These are phyloP conservation scores for Grantiella picta DNA, from an alignment of 2,113 vertebrate species.

Conservation along the genomic window DNA sequence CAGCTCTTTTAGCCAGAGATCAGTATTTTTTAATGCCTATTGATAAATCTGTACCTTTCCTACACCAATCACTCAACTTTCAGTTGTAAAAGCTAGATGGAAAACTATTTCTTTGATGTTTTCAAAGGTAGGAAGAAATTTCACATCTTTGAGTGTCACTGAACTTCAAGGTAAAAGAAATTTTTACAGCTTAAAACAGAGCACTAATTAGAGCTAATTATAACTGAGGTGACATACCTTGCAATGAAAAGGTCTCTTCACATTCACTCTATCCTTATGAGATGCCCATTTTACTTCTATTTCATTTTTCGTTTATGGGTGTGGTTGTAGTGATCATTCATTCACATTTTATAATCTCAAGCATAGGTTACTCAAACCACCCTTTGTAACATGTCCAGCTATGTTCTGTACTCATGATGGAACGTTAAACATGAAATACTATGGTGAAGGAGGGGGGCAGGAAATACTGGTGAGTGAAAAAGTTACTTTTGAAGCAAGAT, in stretches of 20 bases:
- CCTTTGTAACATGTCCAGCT: not conserved
- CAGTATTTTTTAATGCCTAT: not conserved
- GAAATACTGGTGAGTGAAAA: not conserved
- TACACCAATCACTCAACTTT: not conserved
- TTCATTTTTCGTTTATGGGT: not conserved
- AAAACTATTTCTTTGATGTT: not conserved
- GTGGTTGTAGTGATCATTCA: not conserved
- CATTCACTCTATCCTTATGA: not conserved
- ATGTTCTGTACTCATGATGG: not conserved
- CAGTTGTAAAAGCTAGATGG: not conserved
- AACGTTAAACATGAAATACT: not conserved
- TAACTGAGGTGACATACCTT: not conserved
- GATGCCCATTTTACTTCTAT: not conserved
- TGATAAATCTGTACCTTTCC: not conserved
- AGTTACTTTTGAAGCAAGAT: not conserved
- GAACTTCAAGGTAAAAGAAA: not conserved
- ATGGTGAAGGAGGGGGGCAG: fast-evolving
- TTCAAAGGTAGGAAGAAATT: not conserved
- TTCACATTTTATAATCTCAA: not conserved
- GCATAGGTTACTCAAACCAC: not conserved
- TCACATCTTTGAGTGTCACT: not conserved
- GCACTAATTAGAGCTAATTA: constrained; percentile 28
- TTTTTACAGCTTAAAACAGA: not conserved
- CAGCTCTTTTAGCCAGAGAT: not conserved
- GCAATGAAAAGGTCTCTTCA: not conserved